Base-by-base conservation (phyloP, 53 echinoderm and acorn worm species). In the Stichopus horrens region DNA sequence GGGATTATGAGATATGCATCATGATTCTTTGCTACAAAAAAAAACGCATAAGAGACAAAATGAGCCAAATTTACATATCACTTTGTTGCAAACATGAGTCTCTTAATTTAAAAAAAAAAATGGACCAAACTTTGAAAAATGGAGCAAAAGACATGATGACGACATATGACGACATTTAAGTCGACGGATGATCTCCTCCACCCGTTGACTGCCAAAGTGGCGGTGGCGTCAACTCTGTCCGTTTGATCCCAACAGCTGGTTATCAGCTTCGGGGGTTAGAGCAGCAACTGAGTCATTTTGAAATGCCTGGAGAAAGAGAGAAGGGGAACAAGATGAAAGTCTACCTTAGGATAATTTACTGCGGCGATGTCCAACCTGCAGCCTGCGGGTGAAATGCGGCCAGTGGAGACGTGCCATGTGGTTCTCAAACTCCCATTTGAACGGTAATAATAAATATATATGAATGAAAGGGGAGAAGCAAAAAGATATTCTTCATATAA, bases 51-150 rank as follows among this genome's bases (percentile, higher is more conserved):
- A 10, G 58, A 58, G 57, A 7, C 21, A 81, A 81, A 81, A 21
- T 55, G 81, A 81, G 81, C 81, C 56, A 58, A 81, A 81, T 81
- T 81, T 81, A 81, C 81, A 81, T 21, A 81, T 81, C 57, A 81
- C 56, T 22, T 56, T 57, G 81, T 81, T 81, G 56, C 56, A 81
- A 81, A 81, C 57, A 56, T 56, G 55, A 13, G 77, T 71, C 71
- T 71, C 71, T 71, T 16, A 18, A 81, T 81, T 21, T 57, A 81
- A 71, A n/a, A 81, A 58, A 58, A 18, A 54, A 54, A 4, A 56
- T 81, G 56, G 55, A 58, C 55, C 55, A 58, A 81, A 53, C 4
- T 4, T 10, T 4, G 53, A 54, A 16, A 55, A 54, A 78, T 14
- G 18, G 55, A 16, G 13, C 52, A 11, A 53, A 14, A n/a, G 79